Evolutionary conservation across 1,140 invertebrate genomes (phyloP).

Genomic region (Steinernema khuongi): DNA sequence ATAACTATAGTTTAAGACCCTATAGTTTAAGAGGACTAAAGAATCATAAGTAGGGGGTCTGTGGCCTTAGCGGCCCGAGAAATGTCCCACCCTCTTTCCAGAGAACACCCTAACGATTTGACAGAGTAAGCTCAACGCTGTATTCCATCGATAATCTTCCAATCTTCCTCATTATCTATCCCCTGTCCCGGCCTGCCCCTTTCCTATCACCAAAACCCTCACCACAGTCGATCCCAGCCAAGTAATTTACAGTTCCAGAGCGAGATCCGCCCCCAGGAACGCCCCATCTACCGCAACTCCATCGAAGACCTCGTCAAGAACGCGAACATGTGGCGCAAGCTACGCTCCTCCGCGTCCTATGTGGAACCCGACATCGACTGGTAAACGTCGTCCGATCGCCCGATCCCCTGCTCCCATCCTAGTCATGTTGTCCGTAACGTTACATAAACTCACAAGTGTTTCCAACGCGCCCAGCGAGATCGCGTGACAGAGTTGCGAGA

Average conservation of each 20-base stretch:
- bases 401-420: neutral
- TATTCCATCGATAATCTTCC: no score
- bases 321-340: neutral
- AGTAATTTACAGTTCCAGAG: neutral
- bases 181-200: no score
- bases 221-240: neutral
- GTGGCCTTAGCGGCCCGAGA: no score
- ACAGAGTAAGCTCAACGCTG: no score
- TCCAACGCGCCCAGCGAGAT: neutral
- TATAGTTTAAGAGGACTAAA: no score
- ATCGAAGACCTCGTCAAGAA: neutral
- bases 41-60: no score
- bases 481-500: conserved; percentile 2
- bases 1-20: no score
- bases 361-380: neutral
- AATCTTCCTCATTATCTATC: no score
- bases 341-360: neutral
- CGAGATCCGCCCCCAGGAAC: neutral
- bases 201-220: neutral
- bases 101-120: no score
- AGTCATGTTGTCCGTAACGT: conserved; percentile 1
- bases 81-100: no score
- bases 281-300: neutral
- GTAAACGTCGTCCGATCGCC: neutral
- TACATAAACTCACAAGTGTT: neutral